Percentiles rank a stretch among this genome's conserved stretches.
These are phyloP conservation scores for Pogonomyrmex californicus DNA, from an alignment of 1,140 invertebrate genomes.

Conservation along the genomic window DNA sequence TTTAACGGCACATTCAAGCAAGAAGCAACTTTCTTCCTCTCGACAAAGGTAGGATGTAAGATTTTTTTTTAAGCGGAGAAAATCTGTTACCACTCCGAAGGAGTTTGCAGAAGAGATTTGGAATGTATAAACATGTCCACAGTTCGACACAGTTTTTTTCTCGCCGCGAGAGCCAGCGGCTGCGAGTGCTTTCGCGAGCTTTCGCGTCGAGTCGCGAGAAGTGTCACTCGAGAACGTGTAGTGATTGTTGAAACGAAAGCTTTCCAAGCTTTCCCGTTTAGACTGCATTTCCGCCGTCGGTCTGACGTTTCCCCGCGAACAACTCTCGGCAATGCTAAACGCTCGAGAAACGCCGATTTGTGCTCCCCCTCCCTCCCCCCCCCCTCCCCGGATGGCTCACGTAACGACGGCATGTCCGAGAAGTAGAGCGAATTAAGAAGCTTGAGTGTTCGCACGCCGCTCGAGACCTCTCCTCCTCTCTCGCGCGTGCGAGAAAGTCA, in stretches of 20 bases:
- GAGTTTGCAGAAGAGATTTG: not conserved
- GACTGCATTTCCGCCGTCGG: not conserved
- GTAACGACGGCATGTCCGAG: not conserved
- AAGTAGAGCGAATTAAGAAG: constrained; percentile 38
- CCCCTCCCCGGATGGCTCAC: not conserved
- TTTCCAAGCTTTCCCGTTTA: constrained; percentile 14
- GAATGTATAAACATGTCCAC: not conserved
- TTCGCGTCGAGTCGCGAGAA: constrained; percentile 13
- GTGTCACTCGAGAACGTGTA: constrained; percentile 41
- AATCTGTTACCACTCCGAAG: not conserved
- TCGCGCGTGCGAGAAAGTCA: constrained; percentile 7
- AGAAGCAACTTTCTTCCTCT: constrained; percentile 1
- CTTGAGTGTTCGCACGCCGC: not conserved
- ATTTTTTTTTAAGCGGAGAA: not conserved
- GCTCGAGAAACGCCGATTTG: constrained; percentile 22
- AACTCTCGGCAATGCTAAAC: constrained; percentile 7
- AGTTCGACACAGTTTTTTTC: not conserved
- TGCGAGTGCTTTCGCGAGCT: constrained; percentile 8
- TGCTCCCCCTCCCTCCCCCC: no score
- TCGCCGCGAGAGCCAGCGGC: not conserved
- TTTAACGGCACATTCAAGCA: not conserved
- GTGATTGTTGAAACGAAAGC: constrained; percentile 43
- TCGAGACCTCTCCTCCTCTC: not conserved
- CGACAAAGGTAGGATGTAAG: not conserved
- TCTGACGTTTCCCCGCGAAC: not conserved